phyloP scores from a whole-genome alignment of 1,140 invertebrate species.

The Palaemon carinicauda region DNA sequence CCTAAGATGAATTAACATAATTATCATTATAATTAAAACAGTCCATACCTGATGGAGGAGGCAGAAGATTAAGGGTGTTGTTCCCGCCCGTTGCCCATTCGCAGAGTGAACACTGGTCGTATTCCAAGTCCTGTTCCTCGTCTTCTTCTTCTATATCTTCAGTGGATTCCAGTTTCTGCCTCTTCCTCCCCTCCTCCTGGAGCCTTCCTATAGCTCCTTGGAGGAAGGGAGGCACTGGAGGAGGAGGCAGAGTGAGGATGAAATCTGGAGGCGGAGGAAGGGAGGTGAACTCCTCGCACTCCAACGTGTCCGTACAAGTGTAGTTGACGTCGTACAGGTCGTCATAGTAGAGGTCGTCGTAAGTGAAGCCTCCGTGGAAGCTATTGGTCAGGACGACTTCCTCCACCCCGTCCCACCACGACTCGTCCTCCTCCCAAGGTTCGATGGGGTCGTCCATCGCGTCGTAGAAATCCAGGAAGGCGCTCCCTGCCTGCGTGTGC shows the following conservation, averaged over 20 bases:
- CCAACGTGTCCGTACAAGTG: slow-evolving; percentile 40
- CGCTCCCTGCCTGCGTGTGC: background rate
- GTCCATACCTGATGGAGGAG: slow-evolving; percentile 35
- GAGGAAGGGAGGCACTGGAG: slow-evolving; percentile 46
- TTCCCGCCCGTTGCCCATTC: slow-evolving; percentile 46
- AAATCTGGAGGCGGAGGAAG: slow-evolving; percentile 33
- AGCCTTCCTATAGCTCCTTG: slow-evolving; percentile 29
- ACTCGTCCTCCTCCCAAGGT: slow-evolving; percentile 46
- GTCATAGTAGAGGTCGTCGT: slow-evolving; percentile 24
- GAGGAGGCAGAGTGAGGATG: slow-evolving; percentile 46
- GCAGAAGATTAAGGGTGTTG: slow-evolving; percentile 41
- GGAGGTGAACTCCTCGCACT: slow-evolving; percentile 29
- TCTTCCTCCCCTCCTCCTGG: slow-evolving; percentile 10
- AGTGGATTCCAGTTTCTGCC: background rate
- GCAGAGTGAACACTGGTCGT: slow-evolving; percentile 27
- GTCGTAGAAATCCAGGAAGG: slow-evolving; percentile 46
- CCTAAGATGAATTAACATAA: too few species aligned
- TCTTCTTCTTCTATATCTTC: slow-evolving; percentile 2
- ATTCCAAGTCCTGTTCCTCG: background rate
- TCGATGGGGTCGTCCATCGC: slow-evolving; percentile 17
- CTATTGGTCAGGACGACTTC: slow-evolving; percentile 42
- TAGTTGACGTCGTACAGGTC: slow-evolving; percentile 47
- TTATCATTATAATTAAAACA: too few species aligned
- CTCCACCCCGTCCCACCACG: slow-evolving; percentile 49
- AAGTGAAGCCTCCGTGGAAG: slow-evolving; percentile 23